Base-by-base conservation (phyloP, 2,888 invertebrate species). In the Dasysyrphus albostriatus region DNA sequence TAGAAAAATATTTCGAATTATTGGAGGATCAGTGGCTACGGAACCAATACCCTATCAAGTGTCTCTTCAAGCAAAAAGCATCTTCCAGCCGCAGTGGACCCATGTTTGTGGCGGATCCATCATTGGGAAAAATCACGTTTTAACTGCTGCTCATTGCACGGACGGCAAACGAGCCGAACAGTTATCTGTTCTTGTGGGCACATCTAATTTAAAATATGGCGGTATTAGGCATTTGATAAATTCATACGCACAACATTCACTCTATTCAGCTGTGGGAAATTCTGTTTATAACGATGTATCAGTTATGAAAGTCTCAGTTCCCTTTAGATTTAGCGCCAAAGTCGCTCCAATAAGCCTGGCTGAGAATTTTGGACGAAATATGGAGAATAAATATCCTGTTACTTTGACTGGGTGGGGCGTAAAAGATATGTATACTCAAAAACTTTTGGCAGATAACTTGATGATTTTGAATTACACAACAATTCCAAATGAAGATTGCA, bases 71-170 rank as follows among this genome's bases (percentile, higher is more conserved):
- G 61, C 6, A n/a, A 32, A 16, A 67, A 0, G 5, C 24, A 3
- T 1, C 24, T n/a, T 1, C 5, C 37, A 39, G 59, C n/a, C n/a
- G n/a, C 76, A 90, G 7, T 92, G 91, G 90, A 88, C 89, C 1
- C 93, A 93, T 76, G 91, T 91, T 63, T 93, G 93, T 76, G 92
- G 92, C 3, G 93, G 92, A 32, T 91, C 92, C 19, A 92, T 92
- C 24, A 89, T 92, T 16, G 90, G 89, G 37, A 85, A 90, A 37
- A 78, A 89, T 81, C 90, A 92, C 82, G 90, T 93, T 0, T 77
- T 93, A 37, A 93, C 93, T 0, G 93, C 93, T 0, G 93, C 92
- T 0, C 93, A 93, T 88, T 93, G 93, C 77, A 89, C 91, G 47
- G 89, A 90, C 6, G 89, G 89, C 51, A 69, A 90, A 70, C 89